Evolutionary conservation across 2,888 invertebrate genomes (phyloP).

Genomic region (Pyralis farinalis): DNA sequence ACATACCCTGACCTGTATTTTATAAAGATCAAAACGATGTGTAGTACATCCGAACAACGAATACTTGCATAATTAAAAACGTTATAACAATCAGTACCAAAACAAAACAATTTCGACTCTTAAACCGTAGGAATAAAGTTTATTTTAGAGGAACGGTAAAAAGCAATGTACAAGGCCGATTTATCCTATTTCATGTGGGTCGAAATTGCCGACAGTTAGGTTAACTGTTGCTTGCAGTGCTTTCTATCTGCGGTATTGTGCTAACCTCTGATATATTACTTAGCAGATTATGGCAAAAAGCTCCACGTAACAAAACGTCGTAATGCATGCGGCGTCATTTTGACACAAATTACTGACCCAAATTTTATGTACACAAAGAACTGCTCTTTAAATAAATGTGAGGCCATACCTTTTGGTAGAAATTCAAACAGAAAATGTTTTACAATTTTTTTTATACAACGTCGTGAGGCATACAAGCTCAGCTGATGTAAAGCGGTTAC

Average conservation of each 20-base stretch:
- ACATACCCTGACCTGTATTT: constrained; percentile 25
- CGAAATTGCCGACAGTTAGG: constrained; percentile 70
- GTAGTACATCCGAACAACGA: constrained; percentile 18
- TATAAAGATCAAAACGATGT: constrained; percentile 33
- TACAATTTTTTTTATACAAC: no score
- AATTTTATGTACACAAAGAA: no score
- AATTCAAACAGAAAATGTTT: no score
- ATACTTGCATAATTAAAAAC: constrained; percentile 12
- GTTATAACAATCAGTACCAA: constrained; percentile 13
- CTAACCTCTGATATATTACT: constrained; percentile 53
- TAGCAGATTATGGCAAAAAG: constrained; percentile 44
- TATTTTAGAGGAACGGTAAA: constrained; percentile 13
- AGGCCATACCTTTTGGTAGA: no score
- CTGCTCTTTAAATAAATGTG: no score
- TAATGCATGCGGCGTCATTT: neutral
- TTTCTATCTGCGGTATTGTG: constrained; percentile 59
- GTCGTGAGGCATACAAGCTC: no score
- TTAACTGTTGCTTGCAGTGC: constrained; percentile 65
- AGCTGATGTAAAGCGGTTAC: no score
- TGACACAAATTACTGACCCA: neutral
- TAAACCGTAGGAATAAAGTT: constrained; percentile 4
- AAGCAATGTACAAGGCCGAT: constrained; percentile 38
- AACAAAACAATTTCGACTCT: constrained; percentile 16
- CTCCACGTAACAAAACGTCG: constrained; percentile 22
- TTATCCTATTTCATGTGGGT: constrained; percentile 62